These are phyloP conservation scores for Neomonachus schauinslandi DNA, from an alignment of 2,113 vertebrate species.

Conservation along the genomic window DNA sequence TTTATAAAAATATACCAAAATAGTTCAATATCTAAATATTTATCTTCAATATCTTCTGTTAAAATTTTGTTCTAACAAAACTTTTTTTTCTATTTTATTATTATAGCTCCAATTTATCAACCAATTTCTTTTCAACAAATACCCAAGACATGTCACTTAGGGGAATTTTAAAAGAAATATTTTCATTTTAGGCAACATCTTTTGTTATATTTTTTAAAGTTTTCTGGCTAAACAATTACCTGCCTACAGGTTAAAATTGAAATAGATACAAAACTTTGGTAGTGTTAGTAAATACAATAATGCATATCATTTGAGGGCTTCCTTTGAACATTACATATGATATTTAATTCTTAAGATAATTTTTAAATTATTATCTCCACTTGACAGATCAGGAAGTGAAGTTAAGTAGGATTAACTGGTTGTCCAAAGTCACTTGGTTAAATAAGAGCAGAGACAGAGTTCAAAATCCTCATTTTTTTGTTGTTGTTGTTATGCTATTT, in stretches of 20 bases:
- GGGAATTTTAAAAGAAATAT: not conserved
- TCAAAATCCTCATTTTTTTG: not conserved
- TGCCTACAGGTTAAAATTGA: not conserved
- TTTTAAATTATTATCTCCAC: not conserved
- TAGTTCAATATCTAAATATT: not conserved
- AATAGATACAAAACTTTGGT: not conserved
- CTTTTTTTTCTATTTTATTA: not conserved
- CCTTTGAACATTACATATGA: not conserved
- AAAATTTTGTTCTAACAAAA: not conserved
- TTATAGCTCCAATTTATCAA: not conserved
- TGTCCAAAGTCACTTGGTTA: not conserved
- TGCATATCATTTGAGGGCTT: not conserved
- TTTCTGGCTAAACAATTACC: not conserved
- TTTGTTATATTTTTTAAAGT: not conserved
- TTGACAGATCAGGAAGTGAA: not conserved
- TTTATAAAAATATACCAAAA: slow-evolving; percentile 3
- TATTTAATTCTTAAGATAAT: not conserved
- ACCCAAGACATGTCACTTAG: not conserved
- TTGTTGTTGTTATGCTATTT: not conserved
- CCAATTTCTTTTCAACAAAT: not conserved
- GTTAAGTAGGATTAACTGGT: not conserved
- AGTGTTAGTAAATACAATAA: not conserved
- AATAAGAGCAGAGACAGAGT: not conserved
- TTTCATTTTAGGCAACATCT: not conserved
- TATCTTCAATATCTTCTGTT: not conserved